Evolutionary conservation across 2,113 vertebrate genomes (phyloP).

Genomic region (Fregetta grallaria): DNA sequence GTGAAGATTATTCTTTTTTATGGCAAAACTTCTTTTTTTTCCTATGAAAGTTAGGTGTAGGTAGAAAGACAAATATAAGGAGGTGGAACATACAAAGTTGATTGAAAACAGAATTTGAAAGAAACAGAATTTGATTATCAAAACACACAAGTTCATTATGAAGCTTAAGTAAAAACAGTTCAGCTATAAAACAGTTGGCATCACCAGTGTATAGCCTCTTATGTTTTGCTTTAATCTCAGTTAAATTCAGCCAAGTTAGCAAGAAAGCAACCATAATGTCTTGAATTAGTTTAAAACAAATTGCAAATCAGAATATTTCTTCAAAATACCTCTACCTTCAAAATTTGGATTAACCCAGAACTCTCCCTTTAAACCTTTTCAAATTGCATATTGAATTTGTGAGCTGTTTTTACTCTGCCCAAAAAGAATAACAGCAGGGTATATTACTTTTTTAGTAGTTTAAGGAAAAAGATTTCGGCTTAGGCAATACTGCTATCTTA

Average conservation of each 20-base stretch:
- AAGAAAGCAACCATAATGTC: not conserved
- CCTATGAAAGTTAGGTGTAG: not conserved
- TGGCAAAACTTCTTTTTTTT: not conserved
- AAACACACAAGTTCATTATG: not conserved
- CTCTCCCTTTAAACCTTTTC: not conserved
- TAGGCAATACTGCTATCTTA: not conserved
- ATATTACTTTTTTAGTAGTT: not conserved
- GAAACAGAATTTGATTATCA: not conserved
- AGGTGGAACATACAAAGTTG: not conserved
- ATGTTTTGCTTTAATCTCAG: not conserved
- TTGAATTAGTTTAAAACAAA: not conserved
- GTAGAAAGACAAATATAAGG: not conserved
- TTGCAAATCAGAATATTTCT: not conserved
- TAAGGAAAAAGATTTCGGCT: not conserved
- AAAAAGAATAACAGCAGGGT: not conserved
- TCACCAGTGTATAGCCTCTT: not conserved
- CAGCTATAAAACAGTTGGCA: not conserved
- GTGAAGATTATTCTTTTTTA: not conserved
- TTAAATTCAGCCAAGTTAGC: not conserved
- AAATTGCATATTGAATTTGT: not conserved
- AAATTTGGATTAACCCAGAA: not conserved
- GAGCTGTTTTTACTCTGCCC: not conserved
- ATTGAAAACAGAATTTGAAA: not conserved
- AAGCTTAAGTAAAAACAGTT: not conserved
- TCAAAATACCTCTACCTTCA: not conserved